A percentile compares a stretch with the other conserved stretches of the same genome.
phyloP scores from a whole-genome alignment of 2,888 invertebrate species.

The Protula sp. region DNA sequence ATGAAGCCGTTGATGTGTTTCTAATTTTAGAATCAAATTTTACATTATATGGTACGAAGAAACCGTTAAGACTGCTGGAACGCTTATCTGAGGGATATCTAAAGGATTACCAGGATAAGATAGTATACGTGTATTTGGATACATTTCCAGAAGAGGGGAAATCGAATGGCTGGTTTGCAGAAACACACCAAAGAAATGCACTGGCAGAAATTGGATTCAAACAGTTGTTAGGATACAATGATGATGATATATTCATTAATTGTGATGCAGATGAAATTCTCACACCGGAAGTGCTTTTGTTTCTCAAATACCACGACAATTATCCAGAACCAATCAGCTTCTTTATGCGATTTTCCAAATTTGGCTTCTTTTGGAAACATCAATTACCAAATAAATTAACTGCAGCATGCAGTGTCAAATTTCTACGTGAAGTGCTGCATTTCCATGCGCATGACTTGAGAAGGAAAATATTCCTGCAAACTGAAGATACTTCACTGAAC shows the following conservation, averaged over 20 bases:
- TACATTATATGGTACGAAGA: not conserved
- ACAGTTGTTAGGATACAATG: not conserved
- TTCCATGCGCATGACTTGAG: too few relatives aligned
- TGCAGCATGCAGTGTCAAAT: too few relatives aligned
- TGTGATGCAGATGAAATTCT: not conserved
- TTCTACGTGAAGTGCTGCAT: too few relatives aligned
- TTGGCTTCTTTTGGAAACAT: not conserved
- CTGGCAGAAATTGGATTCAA: not conserved
- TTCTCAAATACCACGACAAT: not conserved
- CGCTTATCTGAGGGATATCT: not conserved
- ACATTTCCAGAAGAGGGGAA: not conserved
- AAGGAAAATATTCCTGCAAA: not conserved
- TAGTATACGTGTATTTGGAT: not conserved
- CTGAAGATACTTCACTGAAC: not conserved
- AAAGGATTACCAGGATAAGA: not conserved
- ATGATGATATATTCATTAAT: not conserved
- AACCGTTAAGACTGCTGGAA: not conserved
- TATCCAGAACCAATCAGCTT: not conserved
- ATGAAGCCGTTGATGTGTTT: not conserved
- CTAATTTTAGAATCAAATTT: not conserved
- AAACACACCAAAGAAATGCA: not conserved
- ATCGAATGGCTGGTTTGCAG: not conserved
- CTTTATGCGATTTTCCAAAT: not conserved
- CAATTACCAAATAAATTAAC: too few relatives aligned
- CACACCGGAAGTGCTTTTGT: not conserved